Percentiles rank a stretch among this genome's conserved stretches.
These are phyloP conservation scores for Candoia aspera DNA, from an alignment of 2,113 vertebrate genomes.

Conservation along the genomic window DNA sequence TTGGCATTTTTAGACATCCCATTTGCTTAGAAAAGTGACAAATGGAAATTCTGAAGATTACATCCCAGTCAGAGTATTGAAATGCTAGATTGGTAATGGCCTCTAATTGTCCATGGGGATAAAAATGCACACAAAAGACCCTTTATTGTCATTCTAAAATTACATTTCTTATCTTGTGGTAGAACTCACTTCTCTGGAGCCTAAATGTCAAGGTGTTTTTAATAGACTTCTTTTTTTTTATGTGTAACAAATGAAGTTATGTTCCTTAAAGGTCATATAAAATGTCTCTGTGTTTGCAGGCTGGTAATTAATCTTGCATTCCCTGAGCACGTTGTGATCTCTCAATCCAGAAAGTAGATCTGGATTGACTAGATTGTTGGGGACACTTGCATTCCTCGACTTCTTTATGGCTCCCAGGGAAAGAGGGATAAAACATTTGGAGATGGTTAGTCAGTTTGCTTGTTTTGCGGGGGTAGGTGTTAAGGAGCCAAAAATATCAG, in stretches of 20 bases:
- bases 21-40: conserved; percentile 10
- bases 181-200: conserved; percentile 29
- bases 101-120: conserved; percentile 23
- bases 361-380: not conserved
- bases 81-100: conserved; percentile 10
- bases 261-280: not conserved
- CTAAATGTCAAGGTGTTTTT: conserved; percentile 24
- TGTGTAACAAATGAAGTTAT: conserved; percentile 2
- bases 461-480: not conserved
- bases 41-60: conserved; percentile 15
- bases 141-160: conserved; percentile 7
- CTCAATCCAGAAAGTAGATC: not conserved
- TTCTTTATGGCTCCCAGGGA: not conserved
- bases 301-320: not conserved
- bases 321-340: not conserved
- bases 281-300: not conserved
- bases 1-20: conserved; percentile 19
- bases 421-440: not conserved
- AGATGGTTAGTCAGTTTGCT: not conserved
- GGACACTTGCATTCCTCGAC: not conserved
- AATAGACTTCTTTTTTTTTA: conserved; percentile 14
- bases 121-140: rapidly evolving
- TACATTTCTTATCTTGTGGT: not conserved
- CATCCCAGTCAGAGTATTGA: not conserved
- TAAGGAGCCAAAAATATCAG: not conserved